These are phyloP conservation scores for Pipistrellus nathusii DNA, from an alignment of 2,797 vertebrate species.

Conservation along the genomic window DNA sequence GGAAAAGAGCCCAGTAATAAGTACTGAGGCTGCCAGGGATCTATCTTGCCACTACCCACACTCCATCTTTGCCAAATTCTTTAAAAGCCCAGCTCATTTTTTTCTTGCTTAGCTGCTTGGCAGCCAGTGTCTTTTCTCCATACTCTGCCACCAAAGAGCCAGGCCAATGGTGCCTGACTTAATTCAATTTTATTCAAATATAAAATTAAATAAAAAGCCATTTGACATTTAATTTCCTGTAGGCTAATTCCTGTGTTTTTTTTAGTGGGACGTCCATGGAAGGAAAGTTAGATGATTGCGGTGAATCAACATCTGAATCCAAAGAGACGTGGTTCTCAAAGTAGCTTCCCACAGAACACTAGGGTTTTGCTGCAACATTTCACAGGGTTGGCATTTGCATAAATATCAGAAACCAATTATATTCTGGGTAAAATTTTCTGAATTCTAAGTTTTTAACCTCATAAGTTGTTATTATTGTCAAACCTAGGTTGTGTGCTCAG, in stretches of 20 bases:
- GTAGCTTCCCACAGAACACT: neutral
- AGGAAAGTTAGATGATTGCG: neutral
- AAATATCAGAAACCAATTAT: slow-evolving; percentile 29
- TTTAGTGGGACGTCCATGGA: neutral
- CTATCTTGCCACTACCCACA: neutral
- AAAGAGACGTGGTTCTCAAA: neutral
- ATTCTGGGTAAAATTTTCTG: neutral
- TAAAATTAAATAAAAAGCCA: slow-evolving; percentile 24
- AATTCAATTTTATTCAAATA: slow-evolving; percentile 52
- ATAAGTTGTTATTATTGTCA: slow-evolving; percentile 12
- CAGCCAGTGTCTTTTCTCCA: neutral
- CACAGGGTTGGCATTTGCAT: neutral
- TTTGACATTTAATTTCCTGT: slow-evolving; percentile 21
- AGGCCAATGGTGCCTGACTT: neutral
- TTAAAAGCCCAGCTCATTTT: neutral
- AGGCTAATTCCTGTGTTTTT: neutral
- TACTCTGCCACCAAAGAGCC: neutral
- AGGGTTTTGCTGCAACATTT: neutral
- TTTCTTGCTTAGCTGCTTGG: neutral
- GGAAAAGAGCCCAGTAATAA: neutral
- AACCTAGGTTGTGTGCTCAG: neutral
- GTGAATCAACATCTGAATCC: neutral
- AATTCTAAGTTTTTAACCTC: slow-evolving; percentile 51
- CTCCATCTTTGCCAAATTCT: neutral
- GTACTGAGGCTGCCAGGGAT: neutral